Evolutionary conservation across 2,113 vertebrate genomes (phyloP).

Genomic region (Hiodon alosoides): DNA sequence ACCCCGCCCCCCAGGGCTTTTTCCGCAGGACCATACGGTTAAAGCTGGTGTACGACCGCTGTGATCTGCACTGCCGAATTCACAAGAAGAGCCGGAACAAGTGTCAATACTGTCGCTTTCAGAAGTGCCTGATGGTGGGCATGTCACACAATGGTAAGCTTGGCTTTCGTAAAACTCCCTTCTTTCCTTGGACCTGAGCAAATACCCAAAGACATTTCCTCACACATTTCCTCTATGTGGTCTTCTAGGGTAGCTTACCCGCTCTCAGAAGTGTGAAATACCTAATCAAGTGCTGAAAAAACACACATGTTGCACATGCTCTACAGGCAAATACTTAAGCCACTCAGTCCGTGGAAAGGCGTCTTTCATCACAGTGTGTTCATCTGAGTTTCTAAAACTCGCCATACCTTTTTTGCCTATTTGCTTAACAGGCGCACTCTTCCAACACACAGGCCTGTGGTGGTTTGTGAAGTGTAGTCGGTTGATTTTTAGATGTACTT

Average conservation of each 20-base stretch:
- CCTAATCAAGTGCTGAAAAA: too few relatives aligned
- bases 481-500: conserved; percentile 20
- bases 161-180: not conserved
- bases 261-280: too few relatives aligned
- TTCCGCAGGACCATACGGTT: conserved; percentile 92
- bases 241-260: not conserved
- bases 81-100: conserved; percentile 98
- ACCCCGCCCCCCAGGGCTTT: conserved; percentile 72
- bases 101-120: conserved; percentile 98
- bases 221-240: too few relatives aligned
- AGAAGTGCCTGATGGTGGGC: conserved; percentile 95
- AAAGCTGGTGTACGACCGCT: conserved; percentile 92
- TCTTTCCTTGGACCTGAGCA: too few relatives aligned
- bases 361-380: conserved; percentile 13
- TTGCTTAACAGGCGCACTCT: not conserved
- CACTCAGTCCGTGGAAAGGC: conserved; percentile 13
- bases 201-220: too few relatives aligned
- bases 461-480: conserved; percentile 29
- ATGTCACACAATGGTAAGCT: conserved; percentile 97
- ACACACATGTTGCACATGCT: conserved; percentile 6
- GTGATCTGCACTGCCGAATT: conserved; percentile 92
- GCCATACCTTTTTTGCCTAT: not conserved
- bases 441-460: not conserved
- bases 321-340: too few relatives aligned
- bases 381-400: conserved; percentile 24